phyloP scores from a whole-genome alignment of 2,888 invertebrate species.

The Drosophila colorata region DNA sequence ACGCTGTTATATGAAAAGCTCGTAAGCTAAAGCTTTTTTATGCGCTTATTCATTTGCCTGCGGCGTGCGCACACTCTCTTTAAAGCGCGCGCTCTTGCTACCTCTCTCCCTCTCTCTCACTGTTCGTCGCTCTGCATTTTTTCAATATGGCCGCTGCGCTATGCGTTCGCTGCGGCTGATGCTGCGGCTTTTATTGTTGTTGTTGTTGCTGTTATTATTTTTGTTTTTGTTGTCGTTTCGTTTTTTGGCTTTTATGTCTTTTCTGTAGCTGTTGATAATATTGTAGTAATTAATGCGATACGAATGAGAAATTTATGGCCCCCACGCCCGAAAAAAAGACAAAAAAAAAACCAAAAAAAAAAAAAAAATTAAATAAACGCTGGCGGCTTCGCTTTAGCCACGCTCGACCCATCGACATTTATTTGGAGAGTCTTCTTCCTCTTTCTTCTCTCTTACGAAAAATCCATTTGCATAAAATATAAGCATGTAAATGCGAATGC shows the following conservation, averaged over 20 bases:
- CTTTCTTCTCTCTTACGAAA: slow-evolving; percentile 7
- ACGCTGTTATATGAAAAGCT: slow-evolving; percentile 40
- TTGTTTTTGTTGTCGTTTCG: slow-evolving; percentile 15
- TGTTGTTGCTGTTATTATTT: slow-evolving; percentile 36
- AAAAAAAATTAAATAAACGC: slow-evolving; percentile 30
- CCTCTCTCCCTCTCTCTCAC: slow-evolving; percentile 3
- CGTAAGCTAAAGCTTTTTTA: slow-evolving; percentile 34
- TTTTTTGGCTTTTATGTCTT: slow-evolving; percentile 48
- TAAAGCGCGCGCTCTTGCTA: not conserved
- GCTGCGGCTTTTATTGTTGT: slow-evolving; percentile 25
- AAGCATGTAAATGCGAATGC: slow-evolving; percentile 68
- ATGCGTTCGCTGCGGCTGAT: slow-evolving; percentile 39
- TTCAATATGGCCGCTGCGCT: slow-evolving; percentile 70
- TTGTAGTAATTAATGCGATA: slow-evolving; percentile 84
- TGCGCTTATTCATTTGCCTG: slow-evolving; percentile 23
- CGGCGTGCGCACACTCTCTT: not conserved
- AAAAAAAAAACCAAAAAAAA: slow-evolving; percentile 5
- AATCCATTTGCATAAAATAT: slow-evolving; percentile 73
- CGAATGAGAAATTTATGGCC: slow-evolving; percentile 84
- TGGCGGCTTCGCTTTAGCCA: slow-evolving; percentile 47
- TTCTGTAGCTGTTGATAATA: slow-evolving; percentile 68
- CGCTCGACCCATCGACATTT: slow-evolving; percentile 18
- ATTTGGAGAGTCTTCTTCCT: slow-evolving; percentile 11
- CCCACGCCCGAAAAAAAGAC: slow-evolving; percentile 79
- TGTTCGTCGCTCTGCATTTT: slow-evolving; percentile 38